phyloP scores from a whole-genome alignment of 2,113 vertebrate species.

The Serilophus lunatus region DNA sequence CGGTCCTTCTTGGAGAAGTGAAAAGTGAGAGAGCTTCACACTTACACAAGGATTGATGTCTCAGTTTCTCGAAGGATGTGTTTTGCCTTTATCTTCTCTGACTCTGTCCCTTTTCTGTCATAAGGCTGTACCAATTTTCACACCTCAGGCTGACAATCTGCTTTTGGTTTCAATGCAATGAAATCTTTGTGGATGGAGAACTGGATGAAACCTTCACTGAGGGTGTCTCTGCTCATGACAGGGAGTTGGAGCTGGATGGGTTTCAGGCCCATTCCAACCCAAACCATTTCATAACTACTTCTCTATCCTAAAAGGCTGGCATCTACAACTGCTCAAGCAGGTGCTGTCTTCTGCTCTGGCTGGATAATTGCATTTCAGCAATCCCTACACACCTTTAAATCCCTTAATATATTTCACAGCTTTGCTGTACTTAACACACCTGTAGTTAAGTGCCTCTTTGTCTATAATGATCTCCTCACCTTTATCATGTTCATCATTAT shows the following conservation, averaged over 20 bases:
- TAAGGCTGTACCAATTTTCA: background rate
- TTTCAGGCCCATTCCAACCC: background rate
- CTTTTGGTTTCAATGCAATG: background rate
- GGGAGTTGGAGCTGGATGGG: background rate
- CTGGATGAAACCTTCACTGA: background rate
- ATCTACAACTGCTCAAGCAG: background rate
- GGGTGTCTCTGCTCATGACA: fast-evolving
- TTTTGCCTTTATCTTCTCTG: background rate
- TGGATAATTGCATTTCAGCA: background rate
- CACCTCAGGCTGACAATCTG: background rate
- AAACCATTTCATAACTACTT: background rate
- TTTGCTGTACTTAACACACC: background rate
- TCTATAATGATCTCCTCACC: background rate
- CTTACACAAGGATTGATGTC: background rate
- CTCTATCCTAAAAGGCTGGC: background rate
- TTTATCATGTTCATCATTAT: background rate
- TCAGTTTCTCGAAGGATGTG: background rate
- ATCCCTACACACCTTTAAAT: background rate
- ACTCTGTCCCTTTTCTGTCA: background rate
- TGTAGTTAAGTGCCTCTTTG: background rate
- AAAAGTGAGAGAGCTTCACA: background rate
- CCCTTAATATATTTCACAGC: background rate
- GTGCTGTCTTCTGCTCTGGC: background rate
- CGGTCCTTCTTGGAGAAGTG: background rate
- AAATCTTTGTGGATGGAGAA: background rate